Evolutionary conservation across 2,888 invertebrate species (phyloP), one percentile per base, ranked within the genome.

Genomic region (Cosmorhoe ocellata): DNA sequence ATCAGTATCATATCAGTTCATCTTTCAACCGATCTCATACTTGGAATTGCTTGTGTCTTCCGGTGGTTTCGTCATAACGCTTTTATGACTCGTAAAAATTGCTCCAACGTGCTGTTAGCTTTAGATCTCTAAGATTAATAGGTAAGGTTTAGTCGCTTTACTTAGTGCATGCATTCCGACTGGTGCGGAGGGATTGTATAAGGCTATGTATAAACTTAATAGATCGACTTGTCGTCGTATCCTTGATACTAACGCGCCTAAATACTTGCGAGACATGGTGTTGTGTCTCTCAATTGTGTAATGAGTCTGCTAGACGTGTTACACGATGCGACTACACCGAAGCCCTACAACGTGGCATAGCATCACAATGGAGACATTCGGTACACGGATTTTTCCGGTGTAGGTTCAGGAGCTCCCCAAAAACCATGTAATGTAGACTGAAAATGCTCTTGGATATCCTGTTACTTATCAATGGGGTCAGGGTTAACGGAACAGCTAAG

Each of bases 161-260:
- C 78, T 83, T 37, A 6, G 5, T 66, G 72, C 86, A 88, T 86
- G 85, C 86, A 88, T 88, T 88, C 85, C 86, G 88, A 78, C 88
- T 87, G 89, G 89, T 89, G 88, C 86, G 86, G 39, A 38, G 32
- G 18, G 37, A 30, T 47, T 31, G 52, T 51, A 48, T 28, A 4
- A 32, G 6, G 26, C 6, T 24, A 1, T 26, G 32, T 12, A 37
- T 24, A 3, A 37, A 13, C 24, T 41, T n/a, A 38, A 9, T 24
- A 26, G 26, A 13, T 26, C 8, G n/a, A 10, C 12, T 37, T 11
- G 2, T 24, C 24, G 24, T 24, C 24, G 24, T 7, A 7, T 5
- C 2, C 18, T 18, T 4, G 18, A 18, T 18, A 18, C 18, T 2
- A 18, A 18, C 18, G 18, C 3, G 18, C n/a, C n/a, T n/a, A n/a